A percentile compares a stretch with the other conserved stretches of the same genome.
phyloP scores from a whole-genome alignment of 2,797 vertebrate genomes.

The Enteromius trimaculatus region DNA sequence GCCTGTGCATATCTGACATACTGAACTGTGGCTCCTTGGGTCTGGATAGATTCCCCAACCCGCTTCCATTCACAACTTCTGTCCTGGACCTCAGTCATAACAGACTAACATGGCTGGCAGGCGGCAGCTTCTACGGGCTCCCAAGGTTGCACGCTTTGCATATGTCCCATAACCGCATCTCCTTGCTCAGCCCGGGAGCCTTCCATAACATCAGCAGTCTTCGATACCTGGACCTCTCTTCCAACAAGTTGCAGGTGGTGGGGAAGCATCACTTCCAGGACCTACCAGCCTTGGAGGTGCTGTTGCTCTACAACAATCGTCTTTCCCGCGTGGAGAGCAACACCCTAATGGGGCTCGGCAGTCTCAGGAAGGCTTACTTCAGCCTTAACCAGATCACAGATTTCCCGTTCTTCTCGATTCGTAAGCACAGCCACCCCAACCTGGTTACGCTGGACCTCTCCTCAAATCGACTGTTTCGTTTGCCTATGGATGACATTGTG shows the following conservation, averaged over 20 bases:
- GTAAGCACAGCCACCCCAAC: conserved; percentile 80
- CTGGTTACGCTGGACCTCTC: conserved; percentile 91
- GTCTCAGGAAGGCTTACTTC: conserved; percentile 86
- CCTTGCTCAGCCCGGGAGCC: conserved; percentile 69
- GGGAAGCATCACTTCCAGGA: conserved; percentile 84
- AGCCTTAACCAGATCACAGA: conserved; percentile 87
- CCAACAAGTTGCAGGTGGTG: conserved; percentile 82
- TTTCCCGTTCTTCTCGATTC: conserved; percentile 89
- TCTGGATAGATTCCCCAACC: conserved; percentile 76
- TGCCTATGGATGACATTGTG: conserved; percentile 82
- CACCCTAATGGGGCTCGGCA: conserved; percentile 77
- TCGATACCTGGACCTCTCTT: conserved; percentile 89
- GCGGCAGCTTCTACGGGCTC: conserved; percentile 78
- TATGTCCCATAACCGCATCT: conserved; percentile 85
- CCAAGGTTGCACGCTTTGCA: conserved; percentile 81
- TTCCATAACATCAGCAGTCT: conserved; percentile 85
- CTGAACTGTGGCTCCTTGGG: conserved; percentile 84
- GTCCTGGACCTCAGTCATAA: conserved; percentile 92
- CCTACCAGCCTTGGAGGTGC: conserved; percentile 85
- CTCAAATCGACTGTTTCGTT: conserved; percentile 84
- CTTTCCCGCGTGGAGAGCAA: conserved; percentile 81
- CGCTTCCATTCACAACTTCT: conserved; percentile 75
- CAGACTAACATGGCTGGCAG: conserved; percentile 78
- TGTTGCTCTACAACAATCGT: conserved; percentile 90
- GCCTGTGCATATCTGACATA: conserved; percentile 89